Conservation (phyloP, 2,888 invertebrate genomes). For the Eupelmus urozonus region DNA sequence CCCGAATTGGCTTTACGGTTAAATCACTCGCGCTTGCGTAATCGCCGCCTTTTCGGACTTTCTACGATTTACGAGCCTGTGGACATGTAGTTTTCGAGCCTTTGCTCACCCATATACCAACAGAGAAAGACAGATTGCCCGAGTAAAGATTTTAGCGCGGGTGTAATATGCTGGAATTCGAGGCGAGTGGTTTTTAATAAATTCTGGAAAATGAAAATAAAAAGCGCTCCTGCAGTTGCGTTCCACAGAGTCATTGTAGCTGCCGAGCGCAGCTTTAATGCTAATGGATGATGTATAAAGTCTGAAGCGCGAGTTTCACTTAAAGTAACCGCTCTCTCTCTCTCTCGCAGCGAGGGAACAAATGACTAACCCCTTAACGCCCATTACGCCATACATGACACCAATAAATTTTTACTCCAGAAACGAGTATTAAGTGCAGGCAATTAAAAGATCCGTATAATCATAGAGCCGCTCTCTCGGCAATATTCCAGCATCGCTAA, state of each 20-base stretch:
- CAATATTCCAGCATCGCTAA: too few relatives aligned
- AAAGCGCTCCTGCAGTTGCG: too few relatives aligned
- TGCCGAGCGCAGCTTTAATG: constrained; percentile 4
- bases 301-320: constrained; percentile 35
- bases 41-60: constrained; percentile 22
- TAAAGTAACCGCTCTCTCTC: too few relatives aligned
- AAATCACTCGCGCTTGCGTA: constrained; percentile 30
- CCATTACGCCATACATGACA: constrained; percentile 15
- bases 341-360: neutral
- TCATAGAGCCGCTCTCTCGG: neutral
- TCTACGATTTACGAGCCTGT: constrained; percentile 19
- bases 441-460: constrained; percentile 12
- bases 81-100: too few relatives aligned
- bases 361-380: constrained; percentile 23
- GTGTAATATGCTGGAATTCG: too few relatives aligned
- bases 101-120: too few relatives aligned
- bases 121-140: too few relatives aligned
- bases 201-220: too few relatives aligned
- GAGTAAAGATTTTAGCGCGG: too few relatives aligned
- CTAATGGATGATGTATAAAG: constrained; percentile 29
- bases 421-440: constrained; percentile 8
- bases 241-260: neutral
- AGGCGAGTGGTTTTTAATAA: too few relatives aligned
- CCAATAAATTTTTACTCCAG: constrained; percentile 6
- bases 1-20: constrained; percentile 31